Conservation (phyloP, 2,797 vertebrate genomes). For the Anomalospiza imberbis region DNA sequence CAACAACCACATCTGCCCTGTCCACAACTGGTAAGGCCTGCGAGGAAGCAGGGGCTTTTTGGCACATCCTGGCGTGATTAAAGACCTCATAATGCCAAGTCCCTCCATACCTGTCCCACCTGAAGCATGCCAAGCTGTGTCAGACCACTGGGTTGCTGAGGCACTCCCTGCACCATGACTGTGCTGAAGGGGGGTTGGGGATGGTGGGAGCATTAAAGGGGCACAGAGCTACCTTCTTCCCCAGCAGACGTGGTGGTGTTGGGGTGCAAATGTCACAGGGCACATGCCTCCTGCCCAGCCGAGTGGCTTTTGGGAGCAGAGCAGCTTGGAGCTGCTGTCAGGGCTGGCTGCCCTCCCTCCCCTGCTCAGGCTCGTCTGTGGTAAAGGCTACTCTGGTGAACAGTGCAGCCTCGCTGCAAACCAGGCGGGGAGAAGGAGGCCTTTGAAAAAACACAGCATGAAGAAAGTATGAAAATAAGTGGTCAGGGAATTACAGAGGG, state of each 20-base stretch:
- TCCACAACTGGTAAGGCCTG: constrained; percentile 70
- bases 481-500: constrained; percentile 38
- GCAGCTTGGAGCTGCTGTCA: background rate
- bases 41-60: background rate
- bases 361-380: background rate
- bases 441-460: background rate
- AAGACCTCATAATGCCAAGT: fast-evolving
- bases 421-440: background rate
- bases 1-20: constrained; percentile 72
- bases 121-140: background rate
- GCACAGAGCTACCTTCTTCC: background rate
- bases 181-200: fast-evolving
- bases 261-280: background rate
- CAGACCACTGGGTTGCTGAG: background rate
- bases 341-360: background rate
- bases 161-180: fast-evolving
- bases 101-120: background rate
- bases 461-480: constrained; percentile 38
- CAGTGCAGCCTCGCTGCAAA: background rate
- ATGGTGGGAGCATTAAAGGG: background rate
- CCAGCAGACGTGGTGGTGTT: background rate
- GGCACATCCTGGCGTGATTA: background rate
- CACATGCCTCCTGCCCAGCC: fast-evolving
- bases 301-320: background rate
- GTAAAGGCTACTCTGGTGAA: background rate